Evolutionary conservation across 1,140 invertebrate species (phyloP), one percentile per base, ranked within the genome.

Genomic region (Telenomus remus): DNA sequence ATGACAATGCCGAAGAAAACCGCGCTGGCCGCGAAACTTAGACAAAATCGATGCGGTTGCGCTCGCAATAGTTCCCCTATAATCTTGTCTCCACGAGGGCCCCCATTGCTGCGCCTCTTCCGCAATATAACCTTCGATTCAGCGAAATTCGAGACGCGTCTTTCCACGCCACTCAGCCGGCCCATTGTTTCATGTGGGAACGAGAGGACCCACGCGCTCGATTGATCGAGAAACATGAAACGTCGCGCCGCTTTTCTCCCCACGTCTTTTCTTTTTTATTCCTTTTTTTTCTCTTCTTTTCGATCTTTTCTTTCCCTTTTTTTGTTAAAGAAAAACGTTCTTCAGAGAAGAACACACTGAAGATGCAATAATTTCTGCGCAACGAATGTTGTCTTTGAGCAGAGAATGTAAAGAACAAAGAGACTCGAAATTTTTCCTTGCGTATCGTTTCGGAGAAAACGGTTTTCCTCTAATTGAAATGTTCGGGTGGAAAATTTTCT

Each of bases 61-160:
- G 51, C 12, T 16, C 35, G 43, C 43, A 53, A 35, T 16, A 37
- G 35, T 55, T 15, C 60, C 51, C 15, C 46, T 47, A 16, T 59
- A 53, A 54, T 44, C 50, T 59, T 44, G 51, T 39, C 19, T 51
- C 37, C 56, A 68, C 66, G 54, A 49, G 60, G 66, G 59, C 76
- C 65, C 66, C 63, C 71, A 73, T 65, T 0, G 35, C 57, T 60
- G 54, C 44, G 57, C 63, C 54, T 59, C 69, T 68, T 70, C 68
- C 68, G 78, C 80, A 73, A 59, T 78, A 79, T 81, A 80, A 84
- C 80, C 82, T 84, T 85, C 84, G 86, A 87, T 87, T 87, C 86
- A 88, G 86, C 86, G 85, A 88, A 87, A 86, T 87, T 87, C 81
- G 85, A 87, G 85, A 87, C 81, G 85, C 82, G 85, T 82, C 85